Evolutionary conservation across 2,113 vertebrate species (phyloP), one percentile per base, ranked within the genome.

Genomic region (Tetrax tetrax): DNA sequence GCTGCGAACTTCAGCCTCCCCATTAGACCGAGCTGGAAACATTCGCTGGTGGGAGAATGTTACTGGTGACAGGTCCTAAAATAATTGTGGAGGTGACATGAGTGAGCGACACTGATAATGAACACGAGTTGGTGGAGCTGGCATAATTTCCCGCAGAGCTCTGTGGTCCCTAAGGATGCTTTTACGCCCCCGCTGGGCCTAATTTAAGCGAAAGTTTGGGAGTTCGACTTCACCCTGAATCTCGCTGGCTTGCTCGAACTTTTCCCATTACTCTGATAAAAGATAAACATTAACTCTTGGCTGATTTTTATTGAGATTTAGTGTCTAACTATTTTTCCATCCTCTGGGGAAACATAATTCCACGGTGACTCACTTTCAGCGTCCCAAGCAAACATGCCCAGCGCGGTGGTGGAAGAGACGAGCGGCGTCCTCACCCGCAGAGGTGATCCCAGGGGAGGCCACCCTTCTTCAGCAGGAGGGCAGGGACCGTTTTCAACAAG

Each of bases 41-140:
- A 27, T 93, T 91, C 69, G 78, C 92, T 90, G 87, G 97, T 96
- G 94, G 96, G 97, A 96, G 97, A 97, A 80, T 1, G 87, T 74
- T 91, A 4, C 87, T 15, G 79, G 95, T 96, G 96, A 97, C 95
- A 91, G 93, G 89, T 93, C 96, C 93, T 22, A 87, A 94, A 96
- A 96, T 96, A 95, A 95, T 88, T 38, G 88, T 66, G 96, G 96
- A 95, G 94, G 97, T 96, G 96, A 95, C 91, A 79, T 7, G 95
- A 95, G 89, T 93, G 90, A 96, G 84, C 82, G 84, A 95, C 89
- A 81, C 91, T 15, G 82, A 14, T 91, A 91, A 94, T 54, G 95
- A 94, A 31, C 65, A 17, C 12, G 93, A 91, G 96, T 95, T 95
- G 95, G 93, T 88, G 95, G 96, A 96, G 81, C 94, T 93, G 96